Base-by-base conservation (phyloP, 2,113 vertebrate genomes). In the Cyanoramphus novaezelandiae region DNA sequence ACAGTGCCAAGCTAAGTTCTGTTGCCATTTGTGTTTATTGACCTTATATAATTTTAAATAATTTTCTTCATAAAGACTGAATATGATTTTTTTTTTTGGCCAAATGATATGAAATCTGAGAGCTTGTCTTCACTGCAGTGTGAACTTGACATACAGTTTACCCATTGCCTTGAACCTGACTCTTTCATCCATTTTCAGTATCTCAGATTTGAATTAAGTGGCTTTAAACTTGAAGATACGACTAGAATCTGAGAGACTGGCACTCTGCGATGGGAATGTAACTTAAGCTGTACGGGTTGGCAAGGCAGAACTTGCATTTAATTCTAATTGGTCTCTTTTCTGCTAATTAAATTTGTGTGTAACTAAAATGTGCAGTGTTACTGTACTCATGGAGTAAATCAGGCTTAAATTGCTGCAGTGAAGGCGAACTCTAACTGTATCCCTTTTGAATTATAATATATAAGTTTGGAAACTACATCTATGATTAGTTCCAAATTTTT, bases 11-110 rank as follows among this genome's bases (percentile, higher is more conserved):
- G 44, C 79, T 79, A 62, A 85, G 43, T 83, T 93, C 64, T 83
- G 23, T 74, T 92, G 72, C 59, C 35, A 37, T 77, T 95, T 92
- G 31, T 80, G 60, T 95, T 96, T 96, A 67, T 90, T 93, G 80
- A 88, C 13, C 14, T 92, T 83, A 71, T 83, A 63, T 80, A 3
- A 80, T 74, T 86, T 80, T 55, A 39, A 82, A 46, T 79, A 27
- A 70, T 93, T 94, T 88, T 95, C 20, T 83, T 94, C 43, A 50
- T 90, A 46, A 91, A 77, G 78, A 77, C 35, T 72, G 37, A 93
- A 46, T 75, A 44, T 82, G 7, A 6, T 3, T 27, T 17, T 80
- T 81, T 88, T 88, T 82, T 87, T 59, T 59, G 8, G 47, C 68
- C 50, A 63, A 80, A 72, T 27, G 11, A 83, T 86, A 19, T 57